A percentile compares a stretch with the other conserved stretches of the same genome.
phyloP scores from a whole-genome alignment of 1,140 invertebrate species.

The Tetramorium simillimum region DNA sequence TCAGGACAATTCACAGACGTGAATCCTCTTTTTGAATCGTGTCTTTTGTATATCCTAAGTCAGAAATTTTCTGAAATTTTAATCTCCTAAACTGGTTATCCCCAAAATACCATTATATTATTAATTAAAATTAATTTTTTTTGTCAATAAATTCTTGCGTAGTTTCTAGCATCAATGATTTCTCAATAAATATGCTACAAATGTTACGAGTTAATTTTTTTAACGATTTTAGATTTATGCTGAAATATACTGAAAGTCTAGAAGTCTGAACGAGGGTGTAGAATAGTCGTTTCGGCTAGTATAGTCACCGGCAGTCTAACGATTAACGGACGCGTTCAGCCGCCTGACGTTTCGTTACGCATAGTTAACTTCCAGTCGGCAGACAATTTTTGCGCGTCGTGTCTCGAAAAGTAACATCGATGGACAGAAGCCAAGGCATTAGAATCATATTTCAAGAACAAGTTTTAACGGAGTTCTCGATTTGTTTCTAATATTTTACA shows the following conservation, averaged over 20 bases:
- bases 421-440: background rate
- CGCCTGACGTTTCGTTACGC: constrained; percentile 24
- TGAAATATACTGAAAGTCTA: background rate
- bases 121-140: background rate
- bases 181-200: background rate
- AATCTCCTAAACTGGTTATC: background rate
- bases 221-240: background rate
- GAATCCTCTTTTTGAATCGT: background rate
- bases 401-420: constrained; percentile 19
- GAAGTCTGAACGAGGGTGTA: background rate
- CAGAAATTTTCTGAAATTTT: background rate
- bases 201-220: background rate
- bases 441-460: background rate
- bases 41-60: background rate
- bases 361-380: constrained; percentile 34
- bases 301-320: constrained; percentile 17
- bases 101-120: background rate
- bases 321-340: constrained; percentile 22
- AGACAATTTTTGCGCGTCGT: constrained; percentile 25
- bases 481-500: background rate
- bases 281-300: background rate
- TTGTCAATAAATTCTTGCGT: background rate
- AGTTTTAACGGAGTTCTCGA: background rate
- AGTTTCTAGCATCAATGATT: no score
- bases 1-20: background rate